phyloP scores from a whole-genome alignment of 2,113 vertebrate genomes.

The Epinephelus fuscoguttatus region DNA sequence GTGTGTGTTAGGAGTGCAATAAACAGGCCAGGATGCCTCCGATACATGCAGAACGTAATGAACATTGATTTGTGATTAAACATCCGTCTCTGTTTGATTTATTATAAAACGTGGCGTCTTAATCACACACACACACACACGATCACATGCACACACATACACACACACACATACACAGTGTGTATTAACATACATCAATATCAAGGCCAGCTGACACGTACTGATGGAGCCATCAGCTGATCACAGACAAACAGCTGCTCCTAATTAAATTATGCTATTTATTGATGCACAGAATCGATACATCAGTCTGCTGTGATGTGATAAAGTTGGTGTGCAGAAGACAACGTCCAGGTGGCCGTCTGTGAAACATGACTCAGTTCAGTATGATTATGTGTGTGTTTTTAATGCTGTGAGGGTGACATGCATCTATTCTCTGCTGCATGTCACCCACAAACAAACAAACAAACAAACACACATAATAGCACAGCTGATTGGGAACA shows the following conservation, averaged over 20 bases:
- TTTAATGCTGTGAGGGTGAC: too few species aligned
- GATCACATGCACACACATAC: too few species aligned
- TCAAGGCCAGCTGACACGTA: background rate
- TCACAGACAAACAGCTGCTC: background rate
- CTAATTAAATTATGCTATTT: background rate
- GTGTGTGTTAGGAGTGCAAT: too few species aligned
- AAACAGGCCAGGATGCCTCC: background rate
- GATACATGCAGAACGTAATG: conserved; percentile 18
- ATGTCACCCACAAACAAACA: too few species aligned
- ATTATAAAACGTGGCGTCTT: background rate
- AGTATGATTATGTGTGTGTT: too few species aligned
- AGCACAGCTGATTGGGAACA: background rate
- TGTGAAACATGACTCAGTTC: too few species aligned
- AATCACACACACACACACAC: background rate
- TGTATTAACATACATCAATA: background rate
- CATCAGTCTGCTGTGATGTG: background rate
- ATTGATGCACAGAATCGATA: background rate
- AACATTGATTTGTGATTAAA: conserved; percentile 27
- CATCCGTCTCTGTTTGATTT: background rate
- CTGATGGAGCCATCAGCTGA: background rate
- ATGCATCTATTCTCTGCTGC: too few species aligned
- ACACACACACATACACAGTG: too few species aligned
- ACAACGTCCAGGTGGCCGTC: too few species aligned
- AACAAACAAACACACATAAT: too few species aligned
- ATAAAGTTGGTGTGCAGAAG: too few species aligned